A percentile compares a stretch with the other conserved stretches of the same genome.
Evolutionary conservation across 2,113 vertebrate genomes (phyloP).

Genomic region (Peromyscus leucopus): DNA sequence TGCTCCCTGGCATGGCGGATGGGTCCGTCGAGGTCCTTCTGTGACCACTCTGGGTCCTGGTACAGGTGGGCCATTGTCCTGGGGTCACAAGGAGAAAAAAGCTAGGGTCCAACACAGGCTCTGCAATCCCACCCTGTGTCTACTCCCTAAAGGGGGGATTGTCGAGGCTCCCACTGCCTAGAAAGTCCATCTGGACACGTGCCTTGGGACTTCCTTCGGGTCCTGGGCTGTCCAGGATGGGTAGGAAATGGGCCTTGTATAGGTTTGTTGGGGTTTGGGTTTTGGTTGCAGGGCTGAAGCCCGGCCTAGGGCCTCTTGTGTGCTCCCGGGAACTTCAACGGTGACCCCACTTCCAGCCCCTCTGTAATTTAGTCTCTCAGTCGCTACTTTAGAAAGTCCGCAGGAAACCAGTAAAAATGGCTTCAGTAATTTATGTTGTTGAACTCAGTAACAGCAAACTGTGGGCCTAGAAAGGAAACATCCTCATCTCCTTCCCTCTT

Average conservation of each 20-base stretch:
- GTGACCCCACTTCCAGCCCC: neutral
- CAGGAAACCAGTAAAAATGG: neutral
- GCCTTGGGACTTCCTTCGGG: neutral
- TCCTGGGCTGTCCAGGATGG: neutral
- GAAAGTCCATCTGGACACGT: neutral
- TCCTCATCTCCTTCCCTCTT: neutral
- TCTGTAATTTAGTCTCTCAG: neutral
- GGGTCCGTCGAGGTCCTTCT: constrained; percentile 82
- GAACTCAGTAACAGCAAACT: neutral
- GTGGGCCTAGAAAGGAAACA: neutral
- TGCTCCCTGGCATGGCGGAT: constrained; percentile 80
- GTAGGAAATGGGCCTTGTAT: neutral
- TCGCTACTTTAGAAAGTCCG: neutral
- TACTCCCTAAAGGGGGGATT: neutral
- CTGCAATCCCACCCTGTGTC: neutral
- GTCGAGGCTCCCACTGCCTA: neutral
- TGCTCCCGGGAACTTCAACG: neutral
- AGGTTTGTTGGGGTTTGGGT: too few relatives aligned
- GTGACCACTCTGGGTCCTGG: constrained; percentile 90
- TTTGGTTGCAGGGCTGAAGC: neutral
- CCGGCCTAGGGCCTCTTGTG: neutral
- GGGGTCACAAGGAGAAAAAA: constrained; percentile 27
- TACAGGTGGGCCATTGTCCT: constrained; percentile 92
- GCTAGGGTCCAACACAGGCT: neutral
- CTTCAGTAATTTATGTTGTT: constrained; percentile 11